Conservation (phyloP, 2,888 invertebrate species). For the Actias luna region DNA sequence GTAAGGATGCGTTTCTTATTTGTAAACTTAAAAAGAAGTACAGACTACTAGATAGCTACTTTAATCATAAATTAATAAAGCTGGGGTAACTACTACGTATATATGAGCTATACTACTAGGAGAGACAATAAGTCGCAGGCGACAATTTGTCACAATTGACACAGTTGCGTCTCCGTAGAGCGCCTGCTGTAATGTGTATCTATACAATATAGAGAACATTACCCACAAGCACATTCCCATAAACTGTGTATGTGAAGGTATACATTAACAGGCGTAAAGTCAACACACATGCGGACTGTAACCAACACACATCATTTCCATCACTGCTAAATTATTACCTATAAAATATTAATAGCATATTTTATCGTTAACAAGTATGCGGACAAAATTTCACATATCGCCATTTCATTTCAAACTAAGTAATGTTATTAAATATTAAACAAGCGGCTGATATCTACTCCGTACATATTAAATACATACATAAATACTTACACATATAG, state of each 20-base stretch:
- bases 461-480: too few species aligned
- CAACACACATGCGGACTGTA: constrained; percentile 9
- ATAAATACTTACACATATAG: too few species aligned
- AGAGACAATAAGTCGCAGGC: constrained; percentile 17
- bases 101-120: neutral
- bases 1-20: too few species aligned
- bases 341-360: neutral
- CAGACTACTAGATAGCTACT: too few species aligned
- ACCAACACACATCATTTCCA: neutral
- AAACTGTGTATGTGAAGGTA: constrained; percentile 9
- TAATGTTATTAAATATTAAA: too few species aligned
- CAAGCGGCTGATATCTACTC: too few species aligned
- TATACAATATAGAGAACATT: too few species aligned
- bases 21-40: too few species aligned
- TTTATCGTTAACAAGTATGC: too few species aligned
- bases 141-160: constrained; percentile 31
- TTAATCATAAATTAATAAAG: neutral
- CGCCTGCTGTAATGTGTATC: neutral
- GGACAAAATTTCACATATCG: too few species aligned
- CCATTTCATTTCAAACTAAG: too few species aligned
- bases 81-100: neutral
- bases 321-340: neutral
- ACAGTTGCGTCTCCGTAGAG: constrained; percentile 24
- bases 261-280: neutral
- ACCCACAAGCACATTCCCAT: neutral